Evolutionary conservation across 2,113 vertebrate species (phyloP), one percentile per base, ranked within the genome.

Genomic region (Peromyscus leucopus): DNA sequence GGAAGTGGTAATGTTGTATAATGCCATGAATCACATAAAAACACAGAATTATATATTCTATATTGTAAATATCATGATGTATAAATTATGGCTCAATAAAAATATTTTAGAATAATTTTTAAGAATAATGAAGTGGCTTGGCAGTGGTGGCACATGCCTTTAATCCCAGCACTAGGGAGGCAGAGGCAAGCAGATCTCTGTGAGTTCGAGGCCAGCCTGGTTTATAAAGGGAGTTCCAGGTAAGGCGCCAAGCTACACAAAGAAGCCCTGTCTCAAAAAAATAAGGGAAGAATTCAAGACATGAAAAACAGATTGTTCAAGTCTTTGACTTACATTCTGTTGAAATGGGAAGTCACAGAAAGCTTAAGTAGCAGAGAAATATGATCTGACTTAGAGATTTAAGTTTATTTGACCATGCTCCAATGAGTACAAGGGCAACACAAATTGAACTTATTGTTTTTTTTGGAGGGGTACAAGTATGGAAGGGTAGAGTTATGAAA

Each of bases 321-420:
- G 87, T 71, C 2, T 55, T 92, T 71, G 39, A 48, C 31, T 93
- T 91, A 33, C 15, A 46, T 7, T 71, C 21, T 78, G 31, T 24
- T 91, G 72, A 89, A 89, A 89, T 48, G 3, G 0, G 17, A 84
- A 57, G 1, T 75, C 76, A 75, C 39, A 69, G 78, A 55, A 94
- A 21, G 13, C 91, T 55, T 79, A 76, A 91, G 13, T 55, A 93
- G 33, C 88, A 12, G 33, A 91, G 17, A 97, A 78, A 91, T 39
- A 59, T 9, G 24, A 39, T 93, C 55, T 91, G 2, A 93, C 5
- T 79, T 95, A 65, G 3, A 65, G 63, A 65, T 65, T 31, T 65
- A 65, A 28, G 28, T 31, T 65, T 31, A 65, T 65, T 65, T 65
- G 63, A 65, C 26, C 63, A 26, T 65, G 63, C 63, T 65, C 26